Base-by-base conservation (phyloP, 2,113 vertebrate species). In the Nasalis larvatus region DNA sequence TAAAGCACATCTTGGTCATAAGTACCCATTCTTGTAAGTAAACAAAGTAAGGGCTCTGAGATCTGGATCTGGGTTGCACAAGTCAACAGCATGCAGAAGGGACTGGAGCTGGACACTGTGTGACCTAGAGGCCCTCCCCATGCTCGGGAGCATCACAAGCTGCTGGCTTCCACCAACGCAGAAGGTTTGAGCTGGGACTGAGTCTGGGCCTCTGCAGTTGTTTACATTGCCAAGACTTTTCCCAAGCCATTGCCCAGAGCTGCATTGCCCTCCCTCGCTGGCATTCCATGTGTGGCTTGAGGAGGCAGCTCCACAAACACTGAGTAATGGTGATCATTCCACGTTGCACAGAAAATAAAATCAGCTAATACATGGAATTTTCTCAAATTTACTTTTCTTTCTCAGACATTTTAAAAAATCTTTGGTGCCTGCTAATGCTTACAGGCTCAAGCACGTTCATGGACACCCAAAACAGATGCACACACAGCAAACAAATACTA, bases 331-430 rank as follows among this genome's bases (percentile, higher is more conserved):
- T 14, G 4, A 92, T 18, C 60, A 52, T 77, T 94, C 13, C 82
- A 88, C 20, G 6, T 45, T 8, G 11, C 76, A 63, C 74, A 82
- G 60, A 82, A 92, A 92, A 76, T 49, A 89, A 74, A 89, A 84
- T 63, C 63, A 25, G 37, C 56, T 42, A 81, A 74, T 6, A 45
- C 52, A 58, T 0, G 77, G 37, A 73, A 63, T 87, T 73, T 60
- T 83, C 47, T 86, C 69, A 90, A 66, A 82, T 94, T 69, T 54
- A 58, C 52, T 96, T 86, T 89, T 82, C 54, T 76, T 77, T 69
- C 27, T 25, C 10, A 78, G 37, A 76, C 14, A 76, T 63, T 47
- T 58, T 23, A 16, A 74, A 92, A 11, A 86, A 92, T 56, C 69
- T 86, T 49, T 63, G 37, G 69, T 20, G 2, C 56, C 88, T 91